Evolutionary conservation across 2,797 vertebrate species (phyloP), one percentile per base, ranked within the genome.

Genomic region (Brachyalestes nurse): DNA sequence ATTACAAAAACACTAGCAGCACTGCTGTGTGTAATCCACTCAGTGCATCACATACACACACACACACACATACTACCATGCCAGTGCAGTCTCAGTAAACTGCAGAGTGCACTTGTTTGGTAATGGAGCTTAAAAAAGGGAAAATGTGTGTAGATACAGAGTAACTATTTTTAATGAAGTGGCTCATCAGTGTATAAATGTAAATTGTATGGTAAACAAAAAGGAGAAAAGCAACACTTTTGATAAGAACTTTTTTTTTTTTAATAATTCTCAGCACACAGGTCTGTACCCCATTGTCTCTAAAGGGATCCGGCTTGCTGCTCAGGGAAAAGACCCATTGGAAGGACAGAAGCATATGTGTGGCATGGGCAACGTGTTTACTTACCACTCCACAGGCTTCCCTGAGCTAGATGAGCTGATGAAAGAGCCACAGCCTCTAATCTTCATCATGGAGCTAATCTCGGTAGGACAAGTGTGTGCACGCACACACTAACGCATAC

Each of bases 371-470:
- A 97, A 97, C 90, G 82, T 97, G 90, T 96, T 96, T 77, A 88
- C 96, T 85, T 97, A 96, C 81, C 95, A 96, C 89, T 96, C 95
- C 86, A 96, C 95, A 0, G 96, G 96, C 66, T 96, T 92, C 1
- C 91, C 91, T 0, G 96, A 97, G 87, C 94, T 97, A 72, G 96
- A 97, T 0, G 96, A 97, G 85, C 87, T 97, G 75, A 95, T 96
- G 94, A 90, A 90, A 81, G 93, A 88, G 0, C 96, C 96, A 0
- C 96, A 97, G 77, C 92, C 96, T 0, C 94, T 97, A 25, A 95
- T 97, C 89, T 97, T 97, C 81, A 94, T 97, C 90, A 96, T 97
- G 94, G 96, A 97, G 90, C 86, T 97, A 84, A 84, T 96, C 85
- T 94, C 94, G 92, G 96, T 96, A 78, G 89, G 82, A 78, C 60